A percentile compares a stretch with the other conserved stretches of the same genome.
Conservation (phyloP, 2,888 invertebrate species). For the Brachycybe producta region DNA sequence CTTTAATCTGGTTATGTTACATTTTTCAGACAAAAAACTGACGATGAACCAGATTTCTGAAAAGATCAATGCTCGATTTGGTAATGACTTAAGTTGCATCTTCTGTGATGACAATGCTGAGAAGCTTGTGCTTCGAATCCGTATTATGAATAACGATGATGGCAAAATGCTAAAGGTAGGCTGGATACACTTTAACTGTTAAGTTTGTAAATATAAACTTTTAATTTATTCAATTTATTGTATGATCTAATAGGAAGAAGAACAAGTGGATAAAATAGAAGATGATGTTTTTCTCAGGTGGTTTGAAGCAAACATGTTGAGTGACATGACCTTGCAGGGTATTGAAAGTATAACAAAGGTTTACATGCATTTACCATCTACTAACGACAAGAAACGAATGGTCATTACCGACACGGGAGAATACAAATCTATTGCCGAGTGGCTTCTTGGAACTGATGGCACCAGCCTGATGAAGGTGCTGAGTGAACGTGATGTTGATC, state of each 20-base stretch:
- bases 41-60: conserved; percentile 99
- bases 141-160: conserved; percentile 96
- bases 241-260: conserved; percentile 23
- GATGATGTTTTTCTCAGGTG: conserved; percentile 52
- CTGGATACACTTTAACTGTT: no score
- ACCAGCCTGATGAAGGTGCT: conserved; percentile 93
- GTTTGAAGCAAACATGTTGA: conserved; percentile 98
- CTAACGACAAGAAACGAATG: conserved; percentile 94
- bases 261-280: conserved; percentile 42
- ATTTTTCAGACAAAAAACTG: conserved; percentile 83
- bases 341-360: conserved; percentile 90
- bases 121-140: conserved; percentile 88
- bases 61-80: conserved; percentile 97
- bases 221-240: background rate
- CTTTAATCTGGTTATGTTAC: no score
- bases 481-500: conserved; percentile 96
- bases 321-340: conserved; percentile 97
- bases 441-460: conserved; percentile 98
- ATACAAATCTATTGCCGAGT: conserved; percentile 95
- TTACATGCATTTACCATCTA: conserved; percentile 98
- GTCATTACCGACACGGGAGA: conserved; percentile 95
- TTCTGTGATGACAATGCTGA: conserved; percentile 99
- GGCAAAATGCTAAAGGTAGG: conserved; percentile 46
- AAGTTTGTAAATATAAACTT: no score
- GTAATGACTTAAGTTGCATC: conserved; percentile 97